Evolutionary conservation across 2,113 vertebrate species (phyloP).

Genomic region (Dolichallabes microphthalmus): DNA sequence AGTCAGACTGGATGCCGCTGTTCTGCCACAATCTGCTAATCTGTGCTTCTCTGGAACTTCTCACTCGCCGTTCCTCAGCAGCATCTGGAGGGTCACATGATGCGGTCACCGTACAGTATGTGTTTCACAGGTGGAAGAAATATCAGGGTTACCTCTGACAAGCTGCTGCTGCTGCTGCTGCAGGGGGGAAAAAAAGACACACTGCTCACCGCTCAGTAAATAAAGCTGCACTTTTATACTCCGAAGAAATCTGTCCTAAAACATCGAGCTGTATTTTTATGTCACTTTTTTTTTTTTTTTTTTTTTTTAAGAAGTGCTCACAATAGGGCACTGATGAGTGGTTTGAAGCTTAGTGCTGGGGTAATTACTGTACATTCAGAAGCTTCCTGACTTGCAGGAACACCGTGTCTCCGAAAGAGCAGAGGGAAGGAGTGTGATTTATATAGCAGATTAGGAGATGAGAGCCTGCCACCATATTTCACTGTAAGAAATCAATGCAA

Average conservation of each 20-base stretch:
- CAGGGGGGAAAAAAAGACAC: neutral
- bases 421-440: constrained; percentile 1
- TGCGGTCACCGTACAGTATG: neutral
- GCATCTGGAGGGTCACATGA: constrained; percentile 24
- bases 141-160: neutral
- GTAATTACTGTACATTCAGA: constrained; percentile 35
- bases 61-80: neutral
- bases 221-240: neutral
- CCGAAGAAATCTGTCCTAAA: neutral
- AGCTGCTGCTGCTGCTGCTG: neutral
- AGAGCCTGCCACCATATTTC: neutral
- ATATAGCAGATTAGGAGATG: neutral
- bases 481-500: constrained; percentile 8
- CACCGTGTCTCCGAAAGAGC: neutral
- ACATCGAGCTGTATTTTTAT: neutral
- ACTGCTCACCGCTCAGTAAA: neutral
- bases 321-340: constrained; percentile 31
- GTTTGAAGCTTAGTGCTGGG: constrained; percentile 1
- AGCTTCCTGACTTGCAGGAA: neutral
- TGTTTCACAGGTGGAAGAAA: constrained; percentile 2
- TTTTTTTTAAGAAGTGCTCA: constrained; percentile 3
- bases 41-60: neutral
- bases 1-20: neutral
- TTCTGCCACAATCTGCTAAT: constrained; percentile 2
- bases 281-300: constrained; percentile 1